Percentiles rank a stretch among this genome's conserved stretches.
Evolutionary conservation across 2,113 vertebrate genomes (phyloP).

Genomic region (Geococcyx californianus): DNA sequence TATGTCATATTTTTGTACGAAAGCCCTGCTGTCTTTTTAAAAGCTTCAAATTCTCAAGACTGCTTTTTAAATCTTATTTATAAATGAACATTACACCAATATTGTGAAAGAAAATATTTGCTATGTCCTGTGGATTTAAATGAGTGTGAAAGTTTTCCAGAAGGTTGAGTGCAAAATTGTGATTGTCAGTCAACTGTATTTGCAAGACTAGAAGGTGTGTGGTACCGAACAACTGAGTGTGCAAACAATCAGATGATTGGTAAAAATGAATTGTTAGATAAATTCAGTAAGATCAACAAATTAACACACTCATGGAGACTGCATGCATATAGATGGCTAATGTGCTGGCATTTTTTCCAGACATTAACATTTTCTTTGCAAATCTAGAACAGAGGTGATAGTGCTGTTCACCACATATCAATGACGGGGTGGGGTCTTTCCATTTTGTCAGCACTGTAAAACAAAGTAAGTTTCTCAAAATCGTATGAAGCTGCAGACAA

Average conservation of each 20-base stretch:
- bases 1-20: neutral
- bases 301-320: neutral
- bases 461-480: neutral
- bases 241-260: neutral
- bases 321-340: neutral
- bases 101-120: neutral
- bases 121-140: neutral
- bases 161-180: neutral
- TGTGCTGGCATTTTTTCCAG: neutral
- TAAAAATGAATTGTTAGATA: neutral
- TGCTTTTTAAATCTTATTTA: neutral
- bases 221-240: neutral
- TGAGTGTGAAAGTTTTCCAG: neutral
- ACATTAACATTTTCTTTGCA: neutral
- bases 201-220: neutral
- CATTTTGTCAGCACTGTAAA: neutral
- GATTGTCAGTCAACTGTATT: neutral
- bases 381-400: neutral
- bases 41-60: neutral
- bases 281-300: neutral
- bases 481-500: neutral
- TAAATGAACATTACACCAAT: neutral
- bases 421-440: neutral
- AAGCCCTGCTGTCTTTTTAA: neutral
- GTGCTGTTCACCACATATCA: neutral